phyloP scores from a whole-genome alignment of 53 echinoderm and acorn worm species.

The Antedon mediterranea region DNA sequence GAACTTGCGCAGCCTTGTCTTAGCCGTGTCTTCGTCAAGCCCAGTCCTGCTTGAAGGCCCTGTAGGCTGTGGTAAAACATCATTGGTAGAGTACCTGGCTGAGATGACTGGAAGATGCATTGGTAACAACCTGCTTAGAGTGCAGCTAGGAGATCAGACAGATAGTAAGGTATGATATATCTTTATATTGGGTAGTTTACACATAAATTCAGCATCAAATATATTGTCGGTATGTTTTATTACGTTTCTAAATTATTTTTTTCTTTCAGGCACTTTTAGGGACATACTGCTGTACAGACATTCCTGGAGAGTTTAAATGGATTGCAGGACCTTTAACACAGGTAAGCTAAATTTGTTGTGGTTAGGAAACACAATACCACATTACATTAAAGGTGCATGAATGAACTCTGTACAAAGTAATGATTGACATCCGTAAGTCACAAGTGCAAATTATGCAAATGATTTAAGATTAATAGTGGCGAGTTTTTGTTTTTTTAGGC shows the following conservation, averaged over 20 bases:
- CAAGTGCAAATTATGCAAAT: too few relatives aligned
- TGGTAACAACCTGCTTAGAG: constrained; percentile 43
- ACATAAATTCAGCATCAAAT: too few relatives aligned
- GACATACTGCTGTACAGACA: constrained; percentile 85
- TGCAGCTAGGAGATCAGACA: constrained; percentile 91
- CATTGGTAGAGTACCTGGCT: constrained; percentile 74
- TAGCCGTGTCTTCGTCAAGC: constrained; percentile 54
- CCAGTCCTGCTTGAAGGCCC: constrained; percentile 80
- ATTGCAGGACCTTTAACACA: constrained; percentile 84
- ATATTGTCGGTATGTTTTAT: too few relatives aligned
- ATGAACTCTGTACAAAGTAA: too few relatives aligned
- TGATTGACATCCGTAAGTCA: too few relatives aligned
- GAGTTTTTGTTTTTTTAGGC: constrained; percentile 42
- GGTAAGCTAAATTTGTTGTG: constrained; percentile 30
- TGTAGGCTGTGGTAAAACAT: constrained; percentile 82
- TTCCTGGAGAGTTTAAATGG: constrained; percentile 97
- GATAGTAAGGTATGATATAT: constrained; percentile 64
- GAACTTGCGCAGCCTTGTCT: constrained; percentile 54
- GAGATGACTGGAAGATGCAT: constrained; percentile 37
- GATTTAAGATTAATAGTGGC: too few relatives aligned
- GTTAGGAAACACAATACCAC: not conserved
- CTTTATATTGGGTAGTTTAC: too few relatives aligned
- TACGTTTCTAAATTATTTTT: not conserved
- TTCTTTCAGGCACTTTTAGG: constrained; percentile 59
- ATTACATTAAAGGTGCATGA: too few relatives aligned